These are phyloP conservation scores for Gryllus longicercus DNA, from an alignment of 2,888 invertebrate genomes.

Conservation along the genomic window DNA sequence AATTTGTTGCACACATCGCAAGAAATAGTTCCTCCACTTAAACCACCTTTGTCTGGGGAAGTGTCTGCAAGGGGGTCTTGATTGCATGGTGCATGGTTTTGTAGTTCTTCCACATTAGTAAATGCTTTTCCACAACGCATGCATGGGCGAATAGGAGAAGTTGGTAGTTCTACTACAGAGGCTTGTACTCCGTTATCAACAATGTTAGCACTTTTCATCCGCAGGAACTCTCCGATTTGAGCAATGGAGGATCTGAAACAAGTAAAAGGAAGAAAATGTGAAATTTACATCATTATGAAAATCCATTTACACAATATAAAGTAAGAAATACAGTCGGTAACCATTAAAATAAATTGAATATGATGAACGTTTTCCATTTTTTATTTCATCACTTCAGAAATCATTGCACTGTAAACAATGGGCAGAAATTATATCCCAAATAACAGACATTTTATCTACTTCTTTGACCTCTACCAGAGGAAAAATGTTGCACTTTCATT, in stretches of 20 bases:
- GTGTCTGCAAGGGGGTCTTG: neutral
- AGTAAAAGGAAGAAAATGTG: neutral
- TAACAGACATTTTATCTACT: too few species aligned
- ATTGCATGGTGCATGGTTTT: slow-evolving; percentile 43
- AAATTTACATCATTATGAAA: neutral
- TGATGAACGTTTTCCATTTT: too few species aligned
- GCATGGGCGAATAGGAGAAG: slow-evolving; percentile 38
- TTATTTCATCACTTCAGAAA: too few species aligned
- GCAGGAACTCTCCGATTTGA: slow-evolving; percentile 42
- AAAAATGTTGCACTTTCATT: too few species aligned
- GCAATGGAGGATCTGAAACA: slow-evolving; percentile 39
- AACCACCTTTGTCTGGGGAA: slow-evolving; percentile 24
- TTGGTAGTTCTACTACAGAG: slow-evolving; percentile 29
- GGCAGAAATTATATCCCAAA: too few species aligned
- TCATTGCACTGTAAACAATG: too few species aligned
- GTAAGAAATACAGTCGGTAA: neutral
- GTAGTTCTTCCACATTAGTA: slow-evolving; percentile 43
- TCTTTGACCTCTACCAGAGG: too few species aligned
- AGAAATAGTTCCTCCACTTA: slow-evolving; percentile 43
- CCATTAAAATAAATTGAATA: too few species aligned
- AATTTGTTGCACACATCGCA: slow-evolving; percentile 61
- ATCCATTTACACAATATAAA: neutral
- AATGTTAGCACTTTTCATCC: slow-evolving; percentile 40
- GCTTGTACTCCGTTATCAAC: slow-evolving; percentile 31
- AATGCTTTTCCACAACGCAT: slow-evolving; percentile 48